Evolutionary conservation across 2,888 invertebrate genomes (phyloP).

Genomic region (Cerastis leucographa): DNA sequence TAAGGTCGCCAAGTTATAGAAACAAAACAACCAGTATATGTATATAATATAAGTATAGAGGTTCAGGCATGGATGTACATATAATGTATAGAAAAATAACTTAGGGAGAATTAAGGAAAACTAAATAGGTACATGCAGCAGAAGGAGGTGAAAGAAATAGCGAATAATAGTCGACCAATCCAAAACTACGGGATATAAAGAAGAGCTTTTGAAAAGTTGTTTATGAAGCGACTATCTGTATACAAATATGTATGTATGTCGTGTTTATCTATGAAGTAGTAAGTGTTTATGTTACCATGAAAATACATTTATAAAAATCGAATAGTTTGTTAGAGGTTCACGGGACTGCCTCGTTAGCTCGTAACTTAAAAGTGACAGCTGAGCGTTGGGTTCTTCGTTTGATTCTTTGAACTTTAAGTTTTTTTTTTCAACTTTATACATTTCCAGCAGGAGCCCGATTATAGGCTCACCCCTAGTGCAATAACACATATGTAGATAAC

Average conservation of each 20-base stretch:
- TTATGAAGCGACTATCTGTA: conserved; percentile 19
- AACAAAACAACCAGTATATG: neutral
- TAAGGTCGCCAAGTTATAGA: neutral
- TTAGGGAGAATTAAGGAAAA: conserved; percentile 20
- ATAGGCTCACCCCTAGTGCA: neutral
- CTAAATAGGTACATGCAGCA: conserved; percentile 16
- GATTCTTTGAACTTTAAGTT: neutral
- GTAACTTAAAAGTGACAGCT: neutral
- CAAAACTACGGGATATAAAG: conserved; percentile 18
- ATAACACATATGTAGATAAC: neutral
- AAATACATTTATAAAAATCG: neutral
- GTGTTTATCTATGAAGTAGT: neutral
- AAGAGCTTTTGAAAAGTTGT: conserved; percentile 27
- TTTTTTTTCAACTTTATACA: neutral
- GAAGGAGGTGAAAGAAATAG: conserved; percentile 15
- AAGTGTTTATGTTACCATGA: neutral
- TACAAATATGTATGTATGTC: neutral
- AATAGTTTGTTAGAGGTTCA: neutral
- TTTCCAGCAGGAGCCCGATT: neutral
- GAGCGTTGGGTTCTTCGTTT: neutral
- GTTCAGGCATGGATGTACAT: neutral
- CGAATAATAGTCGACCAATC: conserved; percentile 29
- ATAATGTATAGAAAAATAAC: neutral
- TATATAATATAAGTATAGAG: neutral
- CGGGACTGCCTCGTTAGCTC: neutral